phyloP scores from a whole-genome alignment of 2,888 invertebrate genomes.

The Leucozona laternaria region DNA sequence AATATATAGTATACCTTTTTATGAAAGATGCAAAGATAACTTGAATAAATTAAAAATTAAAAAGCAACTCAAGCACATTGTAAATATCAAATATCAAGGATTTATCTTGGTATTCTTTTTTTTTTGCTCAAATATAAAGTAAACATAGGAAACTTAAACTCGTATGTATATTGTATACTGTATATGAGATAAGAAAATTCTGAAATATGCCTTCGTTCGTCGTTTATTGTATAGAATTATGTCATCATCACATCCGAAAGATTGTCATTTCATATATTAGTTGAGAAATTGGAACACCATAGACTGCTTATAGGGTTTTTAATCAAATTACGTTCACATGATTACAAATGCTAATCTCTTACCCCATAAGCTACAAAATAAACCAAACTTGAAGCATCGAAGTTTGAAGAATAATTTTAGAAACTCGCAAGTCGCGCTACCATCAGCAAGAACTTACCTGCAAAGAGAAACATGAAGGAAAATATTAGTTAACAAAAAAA shows the following conservation, averaged over 20 bases:
- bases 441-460: constrained; percentile 47
- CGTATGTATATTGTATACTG: neutral
- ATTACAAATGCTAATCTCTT: constrained; percentile 55
- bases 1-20: neutral
- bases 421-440: neutral
- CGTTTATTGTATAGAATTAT: neutral
- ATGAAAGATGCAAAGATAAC: constrained; percentile 17
- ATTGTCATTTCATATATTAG: constrained; percentile 14
- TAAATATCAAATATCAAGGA: constrained; percentile 25
- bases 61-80: neutral
- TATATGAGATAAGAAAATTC: constrained; percentile 8
- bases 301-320: neutral
- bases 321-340: constrained; percentile 9
- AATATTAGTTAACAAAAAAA: constrained; percentile 9
- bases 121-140: neutral
- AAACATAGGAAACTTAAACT: neutral
- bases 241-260: constrained; percentile 19
- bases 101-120: constrained; percentile 1
- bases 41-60: neutral
- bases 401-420: constrained; percentile 9
- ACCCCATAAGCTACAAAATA: constrained; percentile 29
- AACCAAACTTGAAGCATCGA: neutral
- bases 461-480: constrained; percentile 35
- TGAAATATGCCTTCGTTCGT: neutral
- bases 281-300: constrained; percentile 27